Evolutionary conservation across 1,140 invertebrate genomes (phyloP).

Genomic region (Drosophila novamexicana): DNA sequence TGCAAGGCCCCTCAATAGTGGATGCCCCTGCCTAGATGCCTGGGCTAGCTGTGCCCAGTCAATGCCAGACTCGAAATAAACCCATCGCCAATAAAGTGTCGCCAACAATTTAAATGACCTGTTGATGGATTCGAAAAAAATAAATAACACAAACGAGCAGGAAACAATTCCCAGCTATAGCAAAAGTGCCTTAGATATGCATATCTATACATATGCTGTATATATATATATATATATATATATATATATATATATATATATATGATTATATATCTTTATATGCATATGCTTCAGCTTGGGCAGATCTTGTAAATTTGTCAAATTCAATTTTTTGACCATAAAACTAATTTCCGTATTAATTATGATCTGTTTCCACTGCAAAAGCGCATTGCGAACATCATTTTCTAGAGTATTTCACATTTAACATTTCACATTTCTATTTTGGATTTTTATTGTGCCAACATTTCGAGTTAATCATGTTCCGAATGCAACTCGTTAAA

Average conservation of each 20-base stretch:
- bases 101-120: slow-evolving; percentile 48
- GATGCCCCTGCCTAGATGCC: not conserved
- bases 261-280: not conserved
- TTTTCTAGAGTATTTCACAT: slow-evolving; percentile 9
- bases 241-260: not conserved
- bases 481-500: slow-evolving; percentile 48
- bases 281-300: slow-evolving; percentile 1
- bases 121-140: slow-evolving; percentile 39
- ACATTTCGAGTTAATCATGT: slow-evolving; percentile 55
- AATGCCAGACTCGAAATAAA: slow-evolving; percentile 53
- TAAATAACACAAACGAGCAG: slow-evolving; percentile 1
- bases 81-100: slow-evolving; percentile 69
- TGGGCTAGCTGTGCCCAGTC: not conserved
- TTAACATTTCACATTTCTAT: slow-evolving; percentile 32
- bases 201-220: too few relatives aligned
- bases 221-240: not conserved
- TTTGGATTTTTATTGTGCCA: slow-evolving; percentile 21
- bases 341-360: slow-evolving; percentile 41
- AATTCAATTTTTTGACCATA: slow-evolving; percentile 55
- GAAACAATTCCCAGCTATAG: slow-evolving; percentile 2
- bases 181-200: not conserved
- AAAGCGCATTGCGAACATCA: slow-evolving; percentile 17
- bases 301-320: slow-evolving; percentile 38
- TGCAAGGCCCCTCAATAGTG: not conserved
- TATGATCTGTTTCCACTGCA: slow-evolving; percentile 23